A percentile compares a stretch with the other conserved stretches of the same genome.
Evolutionary conservation across 1,140 invertebrate species (phyloP).

Genomic region (Lepidurus apus): DNA sequence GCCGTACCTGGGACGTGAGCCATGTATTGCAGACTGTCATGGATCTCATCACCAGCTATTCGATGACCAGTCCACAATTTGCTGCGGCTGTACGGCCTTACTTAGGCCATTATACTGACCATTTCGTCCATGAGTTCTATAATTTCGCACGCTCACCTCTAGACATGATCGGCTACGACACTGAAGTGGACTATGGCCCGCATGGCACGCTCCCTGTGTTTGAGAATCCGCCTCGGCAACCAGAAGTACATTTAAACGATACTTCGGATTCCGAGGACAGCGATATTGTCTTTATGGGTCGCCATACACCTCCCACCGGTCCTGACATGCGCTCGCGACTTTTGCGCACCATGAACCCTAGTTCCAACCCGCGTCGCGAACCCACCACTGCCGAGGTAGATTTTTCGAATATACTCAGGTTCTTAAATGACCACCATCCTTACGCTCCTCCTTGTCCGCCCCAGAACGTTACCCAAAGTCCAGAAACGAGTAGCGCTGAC

Average conservation of each 20-base stretch:
- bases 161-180: slow-evolving; percentile 64
- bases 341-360: neutral
- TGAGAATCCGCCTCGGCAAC: neutral
- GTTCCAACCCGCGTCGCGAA: neutral
- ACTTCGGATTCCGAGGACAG: slow-evolving; percentile 25
- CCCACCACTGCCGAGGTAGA: slow-evolving; percentile 43
- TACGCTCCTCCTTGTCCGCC: slow-evolving; percentile 35
- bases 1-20: slow-evolving; percentile 25
- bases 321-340: slow-evolving; percentile 53
- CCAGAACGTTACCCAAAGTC: slow-evolving; percentile 41
- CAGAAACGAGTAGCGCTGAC: too few species aligned
- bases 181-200: slow-evolving; percentile 43
- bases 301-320: neutral
- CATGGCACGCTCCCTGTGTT: neutral
- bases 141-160: slow-evolving; percentile 78
- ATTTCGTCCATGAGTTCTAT: slow-evolving; percentile 71
- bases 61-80: slow-evolving; percentile 48
- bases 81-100: slow-evolving; percentile 46
- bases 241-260: slow-evolving; percentile 3
- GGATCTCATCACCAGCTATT: slow-evolving; percentile 44
- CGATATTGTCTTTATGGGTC: slow-evolving; percentile 4
- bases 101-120: slow-evolving; percentile 43
- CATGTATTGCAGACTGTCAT: slow-evolving; percentile 47
- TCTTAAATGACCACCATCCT: slow-evolving; percentile 37
- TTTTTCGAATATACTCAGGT: slow-evolving; percentile 1